Base-by-base conservation (phyloP, 2,113 vertebrate genomes). In the Sphyrna mokarran region DNA sequence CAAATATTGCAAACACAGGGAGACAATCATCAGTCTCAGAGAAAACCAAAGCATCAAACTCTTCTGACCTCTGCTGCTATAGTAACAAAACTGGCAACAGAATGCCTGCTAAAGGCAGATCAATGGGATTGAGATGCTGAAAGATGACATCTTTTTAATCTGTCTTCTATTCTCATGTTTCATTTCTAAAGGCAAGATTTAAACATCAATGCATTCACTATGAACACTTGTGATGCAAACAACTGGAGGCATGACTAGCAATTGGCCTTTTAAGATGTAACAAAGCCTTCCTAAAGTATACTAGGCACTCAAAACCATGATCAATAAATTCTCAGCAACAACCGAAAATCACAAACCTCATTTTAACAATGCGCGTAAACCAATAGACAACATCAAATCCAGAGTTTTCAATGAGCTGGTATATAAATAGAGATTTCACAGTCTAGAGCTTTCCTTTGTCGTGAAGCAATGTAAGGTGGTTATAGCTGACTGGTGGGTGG, bases 31-130 rank as follows among this genome's bases (percentile, higher is more conserved):
- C 43, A 54, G 68, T 72, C 14, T 72, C 94, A 22, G 70, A 43
- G 68, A 43, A 76, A 94, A 94, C 89, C 23, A 70, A 43, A 18
- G 40, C 40, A 18, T 43, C 63, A 22, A 54, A 72, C 26, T 95
- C 66, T 72, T 95, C 68, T 95, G 66, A 54, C 23, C 94, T 48
- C 23, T 10, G 94, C 94, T 95, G 94, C 40, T 54, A 95, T 95
- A 72, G 94, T 48, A 72, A 72, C 94, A 95, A 95, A 95, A 70
- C 66, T 72, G 94, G 68, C 40, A 70, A 95, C 94, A 48, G 63
- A 66, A 29, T 68, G 89, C n/a, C 0, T 68, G 89, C 89, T 68
- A 20, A 63, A 91, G 61, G 7, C 61, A 33, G 40, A 76, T 70
- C 40, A 72, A 72, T 48, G 68, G 37, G 61, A 69, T 26, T 43